Evolutionary conservation across 2,797 vertebrate genomes (phyloP).

Genomic region (Thaleichthys pacificus): DNA sequence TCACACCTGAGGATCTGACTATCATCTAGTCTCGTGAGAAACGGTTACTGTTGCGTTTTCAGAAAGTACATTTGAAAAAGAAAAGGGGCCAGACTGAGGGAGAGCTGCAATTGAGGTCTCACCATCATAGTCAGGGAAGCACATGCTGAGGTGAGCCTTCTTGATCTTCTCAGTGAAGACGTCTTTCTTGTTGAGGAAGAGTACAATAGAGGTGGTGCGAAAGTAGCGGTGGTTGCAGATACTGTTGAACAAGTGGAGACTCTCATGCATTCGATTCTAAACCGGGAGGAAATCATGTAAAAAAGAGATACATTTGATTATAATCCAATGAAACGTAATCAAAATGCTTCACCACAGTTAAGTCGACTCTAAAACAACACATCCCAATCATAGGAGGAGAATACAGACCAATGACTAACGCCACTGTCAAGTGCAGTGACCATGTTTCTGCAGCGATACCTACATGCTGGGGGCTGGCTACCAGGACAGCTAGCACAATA

Average conservation of each 20-base stretch:
- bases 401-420: not conserved
- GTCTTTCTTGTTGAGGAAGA: slow-evolving; percentile 99
- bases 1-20: too few relatives aligned
- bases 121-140: slow-evolving; percentile 98
- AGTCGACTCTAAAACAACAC: not conserved
- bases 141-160: slow-evolving; percentile 98
- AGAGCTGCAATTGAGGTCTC: slow-evolving; percentile 44
- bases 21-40: too few relatives aligned
- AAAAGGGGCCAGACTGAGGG: not conserved
- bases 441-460: too few relatives aligned
- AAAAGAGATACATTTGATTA: not conserved
- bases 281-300: slow-evolving; percentile 19
- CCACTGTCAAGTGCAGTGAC: too few relatives aligned
- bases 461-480: too few relatives aligned
- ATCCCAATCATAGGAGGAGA: not conserved
- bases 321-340: not conserved
- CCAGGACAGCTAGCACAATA: too few relatives aligned
- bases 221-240: slow-evolving; percentile 99
- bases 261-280: slow-evolving; percentile 99
- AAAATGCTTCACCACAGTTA: not conserved
- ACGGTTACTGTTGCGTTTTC: too few relatives aligned
- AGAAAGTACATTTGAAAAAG: not conserved
- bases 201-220: slow-evolving; percentile 92
- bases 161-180: slow-evolving; percentile 97
- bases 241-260: slow-evolving; percentile 98